A percentile compares a stretch with the other conserved stretches of the same genome.
These are phyloP conservation scores for Gorsachius goisagi DNA, from an alignment of 2,113 vertebrate genomes.

Conservation along the genomic window DNA sequence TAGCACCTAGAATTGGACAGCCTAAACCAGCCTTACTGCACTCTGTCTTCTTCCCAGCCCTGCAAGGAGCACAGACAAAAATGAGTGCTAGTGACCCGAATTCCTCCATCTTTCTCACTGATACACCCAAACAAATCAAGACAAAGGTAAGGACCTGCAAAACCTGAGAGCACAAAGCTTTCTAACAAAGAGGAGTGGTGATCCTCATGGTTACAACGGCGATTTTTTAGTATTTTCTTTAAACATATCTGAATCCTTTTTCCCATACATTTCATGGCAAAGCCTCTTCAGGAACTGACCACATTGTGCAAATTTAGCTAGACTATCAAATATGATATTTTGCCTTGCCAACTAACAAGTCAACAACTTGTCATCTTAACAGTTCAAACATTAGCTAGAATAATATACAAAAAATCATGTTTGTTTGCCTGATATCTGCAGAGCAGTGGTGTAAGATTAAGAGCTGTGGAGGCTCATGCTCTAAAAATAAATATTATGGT, in stretches of 20 bases:
- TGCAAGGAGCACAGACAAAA: conserved; percentile 97
- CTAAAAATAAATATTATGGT: neutral
- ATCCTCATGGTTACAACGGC: neutral
- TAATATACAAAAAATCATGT: neutral
- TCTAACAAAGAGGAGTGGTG: neutral
- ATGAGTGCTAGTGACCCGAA: conserved; percentile 97
- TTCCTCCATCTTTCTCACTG: conserved; percentile 95
- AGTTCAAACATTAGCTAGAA: neutral
- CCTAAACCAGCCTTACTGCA: conserved; percentile 93
- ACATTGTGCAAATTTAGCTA: neutral
- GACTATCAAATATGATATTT: neutral
- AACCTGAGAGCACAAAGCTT: neutral
- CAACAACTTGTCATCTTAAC: neutral
- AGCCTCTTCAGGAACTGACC: neutral
- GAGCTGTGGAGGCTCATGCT: neutral
- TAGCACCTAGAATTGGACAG: conserved; percentile 90
- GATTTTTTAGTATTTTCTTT: neutral
- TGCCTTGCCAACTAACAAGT: neutral
- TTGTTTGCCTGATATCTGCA: neutral
- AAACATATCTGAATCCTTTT: neutral
- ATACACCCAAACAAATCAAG: conserved; percentile 96
- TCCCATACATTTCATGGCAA: neutral
- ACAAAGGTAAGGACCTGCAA: conserved; percentile 82
- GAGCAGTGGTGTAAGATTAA: neutral
- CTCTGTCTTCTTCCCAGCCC: conserved; percentile 94